Percentiles rank a stretch among this genome's conserved stretches.
These are phyloP conservation scores for Pachypsylla venusta DNA, from an alignment of 1,140 invertebrate genomes.

Conservation along the genomic window DNA sequence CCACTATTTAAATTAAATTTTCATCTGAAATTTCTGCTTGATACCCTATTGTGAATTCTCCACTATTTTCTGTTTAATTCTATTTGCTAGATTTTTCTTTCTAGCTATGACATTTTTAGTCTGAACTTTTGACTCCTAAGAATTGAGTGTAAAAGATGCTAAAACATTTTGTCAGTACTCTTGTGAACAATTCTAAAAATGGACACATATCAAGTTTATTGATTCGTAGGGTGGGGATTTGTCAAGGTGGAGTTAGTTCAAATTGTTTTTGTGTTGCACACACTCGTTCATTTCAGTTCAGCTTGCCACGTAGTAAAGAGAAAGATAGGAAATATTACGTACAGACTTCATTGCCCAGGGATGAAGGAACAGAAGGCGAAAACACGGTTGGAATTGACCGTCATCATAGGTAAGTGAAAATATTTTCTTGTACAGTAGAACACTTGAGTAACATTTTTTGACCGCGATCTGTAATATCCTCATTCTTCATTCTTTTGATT, in stretches of 20 bases:
- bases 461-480: neutral
- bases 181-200: too few species aligned
- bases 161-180: too few species aligned
- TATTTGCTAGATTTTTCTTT: too few species aligned
- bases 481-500: neutral
- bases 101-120: too few species aligned
- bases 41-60: too few species aligned
- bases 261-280: neutral
- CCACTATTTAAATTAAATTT: too few species aligned
- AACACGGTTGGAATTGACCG: constrained; percentile 41
- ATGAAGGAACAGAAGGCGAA: constrained; percentile 54
- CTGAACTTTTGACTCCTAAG: too few species aligned
- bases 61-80: too few species aligned
- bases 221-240: neutral
- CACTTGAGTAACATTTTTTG: constrained; percentile 27
- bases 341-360: constrained; percentile 37
- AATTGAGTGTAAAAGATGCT: too few species aligned
- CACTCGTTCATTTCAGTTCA: constrained; percentile 14
- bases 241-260: neutral
- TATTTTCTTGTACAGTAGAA: constrained; percentile 19
- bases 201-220: neutral
- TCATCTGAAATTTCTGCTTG: too few species aligned
- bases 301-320: constrained; percentile 29
- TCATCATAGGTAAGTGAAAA: constrained; percentile 11
- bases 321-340: constrained; percentile 41